A percentile compares a stretch with the other conserved stretches of the same genome.
These are phyloP conservation scores for Sebastes schlegelii DNA, from an alignment of 2,113 vertebrate genomes.

Conservation along the genomic window DNA sequence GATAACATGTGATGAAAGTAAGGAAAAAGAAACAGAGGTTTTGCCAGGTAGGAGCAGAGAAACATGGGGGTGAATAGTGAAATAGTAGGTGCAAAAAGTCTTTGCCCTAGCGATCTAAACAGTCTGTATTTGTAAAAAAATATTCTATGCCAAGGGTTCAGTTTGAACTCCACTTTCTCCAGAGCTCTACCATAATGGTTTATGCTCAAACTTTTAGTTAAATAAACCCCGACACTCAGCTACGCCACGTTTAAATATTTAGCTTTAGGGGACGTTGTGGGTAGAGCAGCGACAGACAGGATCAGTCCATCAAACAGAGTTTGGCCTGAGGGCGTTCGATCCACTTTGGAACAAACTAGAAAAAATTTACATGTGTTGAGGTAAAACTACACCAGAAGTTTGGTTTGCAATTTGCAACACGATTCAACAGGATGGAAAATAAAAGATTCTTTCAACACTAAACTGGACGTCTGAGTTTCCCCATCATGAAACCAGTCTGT, in stretches of 20 bases:
- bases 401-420: constrained; percentile 54
- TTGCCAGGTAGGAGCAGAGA: background rate
- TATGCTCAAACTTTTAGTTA: constrained; percentile 69
- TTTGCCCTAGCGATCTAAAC: background rate
- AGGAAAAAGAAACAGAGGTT: background rate
- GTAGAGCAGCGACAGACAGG: constrained; percentile 50
- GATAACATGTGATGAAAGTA: background rate
- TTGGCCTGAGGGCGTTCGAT: constrained; percentile 9
- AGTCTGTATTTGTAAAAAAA: constrained; percentile 1
- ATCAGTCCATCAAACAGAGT: constrained; percentile 49
- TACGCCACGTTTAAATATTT: constrained; percentile 82
- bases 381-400: constrained; percentile 39
- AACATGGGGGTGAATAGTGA: background rate
- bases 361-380: constrained; percentile 34
- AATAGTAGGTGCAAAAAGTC: background rate
- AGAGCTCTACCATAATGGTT: constrained; percentile 57
- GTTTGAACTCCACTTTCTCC: constrained; percentile 39
- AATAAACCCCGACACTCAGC: constrained; percentile 76
- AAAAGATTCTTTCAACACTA: constrained; percentile 40
- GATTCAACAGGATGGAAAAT: constrained; percentile 4
- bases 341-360: constrained; percentile 27
- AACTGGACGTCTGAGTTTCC: constrained; percentile 10
- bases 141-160: constrained; percentile 1
- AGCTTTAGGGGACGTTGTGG: constrained; percentile 56
- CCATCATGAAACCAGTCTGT: constrained; percentile 34